Evolutionary conservation across 2,113 vertebrate species (phyloP), one percentile per base, ranked within the genome.

Genomic region (Stictonetta naevosa): DNA sequence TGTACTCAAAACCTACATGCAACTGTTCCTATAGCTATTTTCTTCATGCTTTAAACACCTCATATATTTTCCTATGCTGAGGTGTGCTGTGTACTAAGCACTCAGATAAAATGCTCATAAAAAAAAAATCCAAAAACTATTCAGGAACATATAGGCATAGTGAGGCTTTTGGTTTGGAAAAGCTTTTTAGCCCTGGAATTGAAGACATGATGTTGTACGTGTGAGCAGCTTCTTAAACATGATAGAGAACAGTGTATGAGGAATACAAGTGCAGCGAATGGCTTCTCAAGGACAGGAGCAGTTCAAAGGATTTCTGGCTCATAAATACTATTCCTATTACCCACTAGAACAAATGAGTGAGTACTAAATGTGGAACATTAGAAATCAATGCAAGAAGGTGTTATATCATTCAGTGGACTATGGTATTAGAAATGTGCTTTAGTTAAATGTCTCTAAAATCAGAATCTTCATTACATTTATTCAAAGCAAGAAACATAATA

Each of bases 231-330:
- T 89, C 63, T 83, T 80, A 74, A 89, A 83, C 87, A 74, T 31
- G 72, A 93, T 19, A 93, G 38, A 83, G 38, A 7, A 56, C 3
- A 67, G 36, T 4, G 0, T 71, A n/a, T 50, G 59, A 91, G 59
- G 62, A 93, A 86, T 50, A 50, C 17, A 48, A 92, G 36, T 17
- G 8, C 75, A 81, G 59, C 20, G 38, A 96, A 94, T 68, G 52
- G 72, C 31, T 95, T 96, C 78, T 91, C 93, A 96, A 95, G 95
- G 89, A 92, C 87, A 88, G 78, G 78, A 94, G 66, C 52, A 89
- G 44, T 91, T 96, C 7, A 0, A 42, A 95, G 64, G 4, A 1
- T 81, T 92, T 95, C 79, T 92, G 13, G 14, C 52, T 29, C 67
- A 53, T 91, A 95, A 95, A 90, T 86, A 94, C 53, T 78, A 33